These are phyloP conservation scores for Ditylenchus weischeri DNA, from an alignment of 2,888 invertebrate species.

Conservation along the genomic window DNA sequence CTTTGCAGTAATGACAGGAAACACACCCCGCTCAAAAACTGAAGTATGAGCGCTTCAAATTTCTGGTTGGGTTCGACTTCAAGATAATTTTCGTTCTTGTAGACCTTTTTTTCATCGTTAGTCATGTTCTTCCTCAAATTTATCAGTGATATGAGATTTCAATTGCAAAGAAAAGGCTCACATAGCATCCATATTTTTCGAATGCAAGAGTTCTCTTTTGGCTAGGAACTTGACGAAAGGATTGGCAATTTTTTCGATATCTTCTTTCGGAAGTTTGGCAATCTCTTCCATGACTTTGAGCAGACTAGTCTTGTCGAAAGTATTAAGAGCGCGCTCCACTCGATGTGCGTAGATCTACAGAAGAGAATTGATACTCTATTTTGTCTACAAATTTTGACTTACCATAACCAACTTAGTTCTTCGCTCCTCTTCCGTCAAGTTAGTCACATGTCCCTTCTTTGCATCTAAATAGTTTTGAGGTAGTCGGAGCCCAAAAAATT, in stretches of 20 bases:
- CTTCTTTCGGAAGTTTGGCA: not conserved
- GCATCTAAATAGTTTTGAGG: too few species aligned
- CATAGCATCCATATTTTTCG: not conserved
- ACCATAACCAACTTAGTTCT: not conserved
- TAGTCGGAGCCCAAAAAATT: too few species aligned
- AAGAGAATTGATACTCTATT: too few species aligned
- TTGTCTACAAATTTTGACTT: not conserved
- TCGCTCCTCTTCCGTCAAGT: conserved; percentile 1
- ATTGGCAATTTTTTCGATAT: not conserved
- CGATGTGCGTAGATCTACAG: not conserved
- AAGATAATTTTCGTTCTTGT: not conserved
- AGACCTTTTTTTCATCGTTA: not conserved
- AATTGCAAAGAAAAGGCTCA: not conserved
- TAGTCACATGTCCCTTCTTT: not conserved
- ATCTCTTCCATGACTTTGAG: not conserved
- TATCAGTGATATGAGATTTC: not conserved
- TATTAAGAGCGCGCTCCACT: not conserved
- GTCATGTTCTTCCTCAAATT: conserved; percentile 1
- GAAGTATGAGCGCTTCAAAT: not conserved
- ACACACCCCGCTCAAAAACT: not conserved
- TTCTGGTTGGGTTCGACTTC: not conserved
- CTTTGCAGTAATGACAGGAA: not conserved
- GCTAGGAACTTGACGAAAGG: not conserved
- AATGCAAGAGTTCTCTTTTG: not conserved
- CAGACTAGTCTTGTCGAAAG: not conserved